Base-by-base conservation (phyloP, 35 echinoderm and acorn worm species). In the Ophioderma brevispina region DNA sequence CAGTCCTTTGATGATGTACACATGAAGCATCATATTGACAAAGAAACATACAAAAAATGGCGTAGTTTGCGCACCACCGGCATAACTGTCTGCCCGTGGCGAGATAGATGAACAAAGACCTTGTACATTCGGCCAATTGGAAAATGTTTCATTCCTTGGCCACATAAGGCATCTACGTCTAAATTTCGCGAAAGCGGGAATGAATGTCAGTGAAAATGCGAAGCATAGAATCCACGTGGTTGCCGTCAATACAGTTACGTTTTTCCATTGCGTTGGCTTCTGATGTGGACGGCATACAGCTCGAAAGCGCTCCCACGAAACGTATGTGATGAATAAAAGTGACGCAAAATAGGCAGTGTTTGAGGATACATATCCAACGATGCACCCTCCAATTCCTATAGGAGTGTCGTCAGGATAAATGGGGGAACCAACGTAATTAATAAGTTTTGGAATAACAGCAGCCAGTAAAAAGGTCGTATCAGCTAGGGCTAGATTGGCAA, bases 401-500 rank as follows among this genome's bases (percentile, higher is more conserved):
- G 84, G n/a, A n/a, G n/a, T n/a, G n/a, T n/a, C n/a, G n/a, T n/a
- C n/a, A n/a, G n/a, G n/a, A n/a, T n/a, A n/a, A 40, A 90, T 59
- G 3, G 93, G 88, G 32, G 88, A 90, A 17, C 77, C 33, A n/a
- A 78, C 32, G 46, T 86, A 91, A 11, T 84, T 85, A 35, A 64
- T 41, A 13, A 94, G 19, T 56, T 94, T 94, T 15, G 84, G 82
- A 0, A 55, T 81, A 43, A 82, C 75, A 10, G 82, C 88, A 35
- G 84, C 64, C 13, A 76, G 0, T 17, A 94, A 75, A 64, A 90
- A 94, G 37, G 90, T 38, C 56, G 86, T 33, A 75, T 94, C 93
- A 36, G 87, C 82, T 15, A 94, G 33, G 31, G 93, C 93, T 31
- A 94, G 64, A 41, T 90, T 94, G 28, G 84, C 77, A 38, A 94